A percentile compares a stretch with the other conserved stretches of the same genome.
Evolutionary conservation across 1,140 invertebrate species (phyloP).

Genomic region (Thaumetopoea pityocampa): DNA sequence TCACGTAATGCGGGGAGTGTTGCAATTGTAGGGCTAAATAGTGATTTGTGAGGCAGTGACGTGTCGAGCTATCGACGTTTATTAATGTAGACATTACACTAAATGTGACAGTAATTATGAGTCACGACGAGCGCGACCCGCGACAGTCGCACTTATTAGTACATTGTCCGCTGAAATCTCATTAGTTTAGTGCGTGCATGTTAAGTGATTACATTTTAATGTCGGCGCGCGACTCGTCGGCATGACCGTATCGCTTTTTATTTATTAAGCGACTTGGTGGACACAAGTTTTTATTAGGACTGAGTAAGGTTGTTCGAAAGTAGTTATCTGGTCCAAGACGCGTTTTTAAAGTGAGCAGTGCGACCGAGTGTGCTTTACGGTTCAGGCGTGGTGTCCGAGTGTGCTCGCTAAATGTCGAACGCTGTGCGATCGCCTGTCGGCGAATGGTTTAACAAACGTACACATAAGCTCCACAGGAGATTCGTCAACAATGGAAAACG

Average conservation of each 20-base stretch:
- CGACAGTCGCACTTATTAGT: slow-evolving; percentile 60
- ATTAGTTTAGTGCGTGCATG: slow-evolving; percentile 67
- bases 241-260: slow-evolving; percentile 47
- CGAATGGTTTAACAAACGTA: slow-evolving; percentile 60
- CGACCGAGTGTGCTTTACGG: slow-evolving; percentile 35
- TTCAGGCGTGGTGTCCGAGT: slow-evolving; percentile 24
- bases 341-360: slow-evolving; percentile 31
- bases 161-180: slow-evolving; percentile 67
- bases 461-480: slow-evolving; percentile 50
- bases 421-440: slow-evolving; percentile 52
- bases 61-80: slow-evolving; percentile 16
- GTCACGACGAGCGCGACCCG: slow-evolving; percentile 50
- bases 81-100: slow-evolving; percentile 36
- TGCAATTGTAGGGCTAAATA: slow-evolving; percentile 12
- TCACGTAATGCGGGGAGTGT: slow-evolving; percentile 27
- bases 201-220: slow-evolving; percentile 72
- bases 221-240: slow-evolving; percentile 37
- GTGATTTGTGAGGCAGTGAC: slow-evolving; percentile 11
- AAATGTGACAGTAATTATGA: slow-evolving; percentile 55
- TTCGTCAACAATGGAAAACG: slow-evolving; percentile 61
- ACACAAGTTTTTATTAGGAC: slow-evolving; percentile 34
- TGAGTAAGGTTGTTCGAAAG: slow-evolving; percentile 47
- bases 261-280: slow-evolving; percentile 36
- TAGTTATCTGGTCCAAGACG: slow-evolving; percentile 35
- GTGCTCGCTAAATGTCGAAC: slow-evolving; percentile 50